Evolutionary conservation across 2,888 invertebrate species (phyloP), one percentile per base, ranked within the genome.

Genomic region (Arctia plantaginis): DNA sequence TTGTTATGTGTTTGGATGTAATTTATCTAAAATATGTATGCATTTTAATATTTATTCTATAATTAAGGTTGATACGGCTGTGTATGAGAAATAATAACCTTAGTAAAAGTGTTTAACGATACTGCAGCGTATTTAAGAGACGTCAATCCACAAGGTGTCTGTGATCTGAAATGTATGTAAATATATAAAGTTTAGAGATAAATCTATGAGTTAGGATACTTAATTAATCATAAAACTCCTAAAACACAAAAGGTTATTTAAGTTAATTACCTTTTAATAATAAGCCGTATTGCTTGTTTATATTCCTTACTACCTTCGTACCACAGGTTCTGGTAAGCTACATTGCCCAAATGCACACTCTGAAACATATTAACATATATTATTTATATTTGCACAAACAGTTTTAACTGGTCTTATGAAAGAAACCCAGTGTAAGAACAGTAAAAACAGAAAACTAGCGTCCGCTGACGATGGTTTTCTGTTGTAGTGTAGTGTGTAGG

Each of bases 21-120:
- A 51, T 7, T 51, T 23, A 51, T 51, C 20, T 47, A 47, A 6
- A 20, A 47, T 47, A n/a, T 55, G 51, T 1, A 8, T 41, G 8
- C 39, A 39, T 47, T 47, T n/a, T n/a, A n/a, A n/a, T n/a, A n/a
- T n/a, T n/a, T n/a, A n/a, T n/a, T n/a, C n/a, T n/a, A n/a, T n/a
- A n/a, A n/a, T n/a, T 47, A 23, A n/a, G 2, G 12, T n/a, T 55
- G 0, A 55, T 23, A 55, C 8, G 8, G 23, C 10, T 23, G 1
- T 23, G n/a, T n/a, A n/a, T 55, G n/a, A 55, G 23, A 55, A 44
- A 41, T 41, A 13, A 23, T 79, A 78, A 88, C 88, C 82, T 87
- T 87, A 0, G 85, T 85, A 72, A 88, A 88, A 83, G 85, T 79
- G 27, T 80, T 82, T 18, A 88, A 72, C 0, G 85, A 86, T 7